Evolutionary conservation across 2,113 vertebrate genomes (phyloP).

Genomic region (Cephalopholis sonnerati): DNA sequence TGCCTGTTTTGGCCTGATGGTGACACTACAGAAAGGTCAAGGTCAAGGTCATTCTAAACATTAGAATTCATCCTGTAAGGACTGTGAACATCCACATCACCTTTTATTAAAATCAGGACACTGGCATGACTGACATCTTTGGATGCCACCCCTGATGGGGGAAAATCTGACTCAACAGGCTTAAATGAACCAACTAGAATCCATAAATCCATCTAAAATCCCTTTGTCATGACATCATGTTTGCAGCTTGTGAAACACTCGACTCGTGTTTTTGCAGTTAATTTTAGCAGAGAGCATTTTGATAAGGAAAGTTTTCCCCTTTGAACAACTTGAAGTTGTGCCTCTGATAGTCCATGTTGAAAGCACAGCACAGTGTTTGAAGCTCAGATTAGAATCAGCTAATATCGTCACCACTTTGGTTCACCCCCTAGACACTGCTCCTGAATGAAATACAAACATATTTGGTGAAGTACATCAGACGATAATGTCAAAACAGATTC

Average conservation of each 20-base stretch:
- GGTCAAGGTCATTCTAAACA: background rate
- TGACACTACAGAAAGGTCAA: background rate
- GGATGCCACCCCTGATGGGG: too few species aligned
- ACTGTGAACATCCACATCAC: background rate
- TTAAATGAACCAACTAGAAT: background rate
- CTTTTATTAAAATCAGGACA: background rate
- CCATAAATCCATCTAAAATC: background rate
- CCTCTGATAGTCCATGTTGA: conserved; percentile 51
- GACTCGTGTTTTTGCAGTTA: conserved; percentile 54
- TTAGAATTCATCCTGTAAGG: background rate
- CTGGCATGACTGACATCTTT: background rate
- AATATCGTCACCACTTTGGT: conserved; percentile 63
- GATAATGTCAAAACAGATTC: conserved; percentile 67
- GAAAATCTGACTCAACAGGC: background rate
- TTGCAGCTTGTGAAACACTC: conserved; percentile 12
- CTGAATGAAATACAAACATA: conserved; percentile 69
- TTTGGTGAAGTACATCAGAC: conserved; percentile 58
- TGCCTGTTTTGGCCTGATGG: background rate
- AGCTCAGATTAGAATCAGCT: conserved; percentile 73
- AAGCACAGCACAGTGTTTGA: conserved; percentile 55
- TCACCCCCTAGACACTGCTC: conserved; percentile 47
- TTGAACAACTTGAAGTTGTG: conserved; percentile 39
- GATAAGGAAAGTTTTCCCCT: conserved; percentile 34
- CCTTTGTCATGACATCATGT: conserved; percentile 1
- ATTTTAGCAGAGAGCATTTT: conserved; percentile 38